Evolutionary conservation across 2,797 vertebrate species (phyloP), one percentile per base, ranked within the genome.

Genomic region (Sarcoramphus papa): DNA sequence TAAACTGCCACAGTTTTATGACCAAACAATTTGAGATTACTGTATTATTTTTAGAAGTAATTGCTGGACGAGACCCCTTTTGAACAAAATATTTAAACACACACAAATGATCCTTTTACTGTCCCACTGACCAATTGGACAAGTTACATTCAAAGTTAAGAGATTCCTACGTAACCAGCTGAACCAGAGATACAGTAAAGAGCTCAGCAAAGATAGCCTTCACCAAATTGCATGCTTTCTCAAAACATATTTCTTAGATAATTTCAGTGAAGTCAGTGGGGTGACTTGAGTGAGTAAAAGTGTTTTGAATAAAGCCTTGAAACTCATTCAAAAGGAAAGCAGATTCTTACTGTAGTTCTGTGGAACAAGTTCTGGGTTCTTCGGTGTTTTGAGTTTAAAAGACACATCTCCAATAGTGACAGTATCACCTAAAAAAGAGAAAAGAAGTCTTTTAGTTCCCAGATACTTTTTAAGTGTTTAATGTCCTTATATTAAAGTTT

Each of bases 361-460:
- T 41, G 99, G 99, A 83, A 99, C 99, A 50, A 99, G 98, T 94
- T 99, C 99, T n/a, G 99, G 99, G 87, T 98, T 99, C 97, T 95
- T 98, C 21, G 99, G 99, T 10, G 95, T 83, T 98, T 99, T 99
- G 91, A 99, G 96, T 93, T 98, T 98, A 97, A 99, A 99, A 30
- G 98, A 98, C 72, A 99, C 98, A 78, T 99, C 99, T 74, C 99
- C 99, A 24, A 99, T 99, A 93, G 95, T 99, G 95, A 99, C 97
- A n/a, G 98, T 99, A 97, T 98, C 99, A 93, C 99, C 99, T 99
- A 40, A 97, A 96, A 93, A 30, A 89, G 73, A 94, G 54, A 93
- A 53, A 93, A 93, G 8, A 93, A 95, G 53, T 19, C 15, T 70
- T 92, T 95, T 51, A 90, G 35, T 90, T 81, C 28, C 51, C 41